Conservation (phyloP, 2,113 vertebrate genomes). For the Alectura lathami region DNA sequence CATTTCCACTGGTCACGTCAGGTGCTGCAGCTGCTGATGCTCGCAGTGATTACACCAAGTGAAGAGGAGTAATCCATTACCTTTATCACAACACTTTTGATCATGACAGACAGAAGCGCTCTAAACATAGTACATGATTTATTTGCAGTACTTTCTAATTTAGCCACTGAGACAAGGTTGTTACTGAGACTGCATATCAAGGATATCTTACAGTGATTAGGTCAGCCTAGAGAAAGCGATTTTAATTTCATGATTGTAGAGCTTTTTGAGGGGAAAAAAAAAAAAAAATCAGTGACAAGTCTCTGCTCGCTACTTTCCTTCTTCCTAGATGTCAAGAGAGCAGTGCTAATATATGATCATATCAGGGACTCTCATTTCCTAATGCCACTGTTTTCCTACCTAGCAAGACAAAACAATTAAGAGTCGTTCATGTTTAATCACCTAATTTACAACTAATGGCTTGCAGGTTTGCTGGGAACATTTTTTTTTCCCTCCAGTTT, state of each 20-base stretch:
- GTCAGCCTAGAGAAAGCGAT: not conserved
- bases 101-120: not conserved
- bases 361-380: not conserved
- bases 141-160: constrained; percentile 35
- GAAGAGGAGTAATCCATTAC: constrained; percentile 29
- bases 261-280: not conserved
- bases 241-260: constrained; percentile 12
- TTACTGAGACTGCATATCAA: constrained; percentile 37
- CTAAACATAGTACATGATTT: constrained; percentile 26
- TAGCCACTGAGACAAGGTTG: not conserved
- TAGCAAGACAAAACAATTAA: not conserved
- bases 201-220: not conserved
- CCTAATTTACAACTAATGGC: not conserved
- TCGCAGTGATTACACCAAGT: not conserved
- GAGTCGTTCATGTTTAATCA: not conserved
- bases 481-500: not conserved
- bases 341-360: not conserved
- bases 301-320: not conserved
- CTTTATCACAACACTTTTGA: constrained; percentile 27
- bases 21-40: not conserved
- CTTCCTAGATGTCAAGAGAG: not conserved
- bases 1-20: not conserved
- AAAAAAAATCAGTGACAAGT: not conserved
- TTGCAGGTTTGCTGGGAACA: not conserved
- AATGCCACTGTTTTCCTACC: not conserved